Percentiles rank a stretch among this genome's conserved stretches.
These are phyloP conservation scores for Limosa lapponica DNA, from an alignment of 2,797 vertebrate genomes.

Conservation along the genomic window DNA sequence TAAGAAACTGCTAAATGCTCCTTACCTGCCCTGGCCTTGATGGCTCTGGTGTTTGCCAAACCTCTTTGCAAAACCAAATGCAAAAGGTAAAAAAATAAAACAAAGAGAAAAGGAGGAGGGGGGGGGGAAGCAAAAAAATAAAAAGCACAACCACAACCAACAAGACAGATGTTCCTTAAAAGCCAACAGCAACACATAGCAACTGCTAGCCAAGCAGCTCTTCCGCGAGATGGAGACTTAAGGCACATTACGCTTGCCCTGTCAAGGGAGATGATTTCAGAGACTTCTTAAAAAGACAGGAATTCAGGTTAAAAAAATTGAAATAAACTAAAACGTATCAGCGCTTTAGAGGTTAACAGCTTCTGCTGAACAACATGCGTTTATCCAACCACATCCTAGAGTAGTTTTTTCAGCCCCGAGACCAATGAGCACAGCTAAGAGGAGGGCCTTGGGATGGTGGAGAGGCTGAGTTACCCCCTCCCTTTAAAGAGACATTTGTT, in stretches of 20 bases:
- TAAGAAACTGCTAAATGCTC: not conserved
- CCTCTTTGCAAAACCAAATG: not conserved
- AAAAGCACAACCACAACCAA: not conserved
- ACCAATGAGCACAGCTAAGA: conserved; percentile 78
- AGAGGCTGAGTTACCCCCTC: conserved; percentile 67
- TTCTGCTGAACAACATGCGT: conserved; percentile 64
- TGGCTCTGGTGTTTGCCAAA: conserved; percentile 29
- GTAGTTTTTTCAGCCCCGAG: conserved; percentile 65
- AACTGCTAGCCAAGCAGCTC: not conserved
- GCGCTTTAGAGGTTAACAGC: conserved; percentile 77
- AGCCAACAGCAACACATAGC: not conserved
- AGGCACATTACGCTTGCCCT: not conserved
- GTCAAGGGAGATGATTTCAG: conserved; percentile 17
- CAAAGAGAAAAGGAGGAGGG: not conserved
- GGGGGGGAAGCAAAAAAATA: not conserved
- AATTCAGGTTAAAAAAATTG: not conserved
- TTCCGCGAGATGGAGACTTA: conserved; percentile 35
- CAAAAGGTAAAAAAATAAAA: not conserved
- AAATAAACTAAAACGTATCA: conserved; percentile 52
- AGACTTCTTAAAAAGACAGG: conserved; percentile 56
- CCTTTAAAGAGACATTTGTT: too few species aligned
- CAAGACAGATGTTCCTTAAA: not conserved
- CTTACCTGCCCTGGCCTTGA: conserved; percentile 65
- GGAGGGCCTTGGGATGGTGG: conserved; percentile 78
- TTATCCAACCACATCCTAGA: conserved; percentile 69